Conservation (phyloP, 2,888 invertebrate species). For the Maniola hyperantus region DNA sequence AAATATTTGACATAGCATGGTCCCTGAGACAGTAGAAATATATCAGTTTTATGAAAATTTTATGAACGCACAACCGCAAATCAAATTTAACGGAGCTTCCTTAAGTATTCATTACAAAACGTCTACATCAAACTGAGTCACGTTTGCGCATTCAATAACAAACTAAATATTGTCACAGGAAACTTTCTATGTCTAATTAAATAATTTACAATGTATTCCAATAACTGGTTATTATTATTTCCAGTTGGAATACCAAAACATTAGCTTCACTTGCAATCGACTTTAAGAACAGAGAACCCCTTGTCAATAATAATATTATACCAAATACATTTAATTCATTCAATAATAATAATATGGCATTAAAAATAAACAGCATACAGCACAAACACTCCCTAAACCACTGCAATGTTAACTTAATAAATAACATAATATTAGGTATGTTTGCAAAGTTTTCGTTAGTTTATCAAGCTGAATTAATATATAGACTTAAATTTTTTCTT, state of each 20-base stretch:
- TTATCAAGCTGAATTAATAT: constrained; percentile 44
- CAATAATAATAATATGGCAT: constrained; percentile 29
- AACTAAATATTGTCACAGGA: constrained; percentile 43
- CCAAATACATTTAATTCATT: constrained; percentile 32
- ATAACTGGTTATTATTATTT: constrained; percentile 43
- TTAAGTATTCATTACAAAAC: not conserved
- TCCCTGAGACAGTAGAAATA: constrained; percentile 43
- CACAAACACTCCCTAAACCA: constrained; percentile 50
- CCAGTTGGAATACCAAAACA: constrained; percentile 46
- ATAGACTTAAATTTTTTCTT: constrained; percentile 49
- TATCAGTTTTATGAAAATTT: constrained; percentile 22
- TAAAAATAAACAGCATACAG: constrained; percentile 44
- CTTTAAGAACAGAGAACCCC: constrained; percentile 52
- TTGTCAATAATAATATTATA: constrained; percentile 44
- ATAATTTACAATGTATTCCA: constrained; percentile 44
- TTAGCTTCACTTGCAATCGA: constrained; percentile 64
- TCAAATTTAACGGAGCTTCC: constrained; percentile 8
- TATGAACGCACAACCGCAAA: constrained; percentile 39
- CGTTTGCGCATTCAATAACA: constrained; percentile 40
- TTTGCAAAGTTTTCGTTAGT: constrained; percentile 53
- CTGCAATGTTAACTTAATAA: constrained; percentile 48
- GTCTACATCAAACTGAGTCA: constrained; percentile 24
- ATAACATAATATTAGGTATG: constrained; percentile 40
- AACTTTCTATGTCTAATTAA: constrained; percentile 47
- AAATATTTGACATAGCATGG: constrained; percentile 50